A percentile compares a stretch with the other conserved stretches of the same genome.
These are phyloP conservation scores for Tragelaphus scriptus DNA, from an alignment of 2,113 vertebrate genomes.

Conservation along the genomic window DNA sequence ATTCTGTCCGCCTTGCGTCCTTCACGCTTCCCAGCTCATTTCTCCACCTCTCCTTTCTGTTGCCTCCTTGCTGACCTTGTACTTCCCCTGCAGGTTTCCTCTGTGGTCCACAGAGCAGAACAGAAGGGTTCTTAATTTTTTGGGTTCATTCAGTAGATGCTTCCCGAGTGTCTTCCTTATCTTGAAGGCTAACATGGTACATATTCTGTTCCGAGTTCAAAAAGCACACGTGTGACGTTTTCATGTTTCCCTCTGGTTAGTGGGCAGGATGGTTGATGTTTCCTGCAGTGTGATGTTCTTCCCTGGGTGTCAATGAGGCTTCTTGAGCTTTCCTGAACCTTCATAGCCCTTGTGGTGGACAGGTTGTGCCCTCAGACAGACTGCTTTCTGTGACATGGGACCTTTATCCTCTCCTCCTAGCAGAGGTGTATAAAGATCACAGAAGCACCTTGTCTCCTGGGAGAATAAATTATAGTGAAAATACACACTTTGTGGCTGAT, in stretches of 20 bases:
- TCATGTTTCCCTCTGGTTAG: not conserved
- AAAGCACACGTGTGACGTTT: rapidly evolving
- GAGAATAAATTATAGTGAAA: not conserved
- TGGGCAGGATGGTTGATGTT: not conserved
- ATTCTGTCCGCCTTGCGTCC: not conserved
- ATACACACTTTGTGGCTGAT: rapidly evolving
- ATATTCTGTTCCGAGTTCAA: not conserved
- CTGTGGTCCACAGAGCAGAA: not conserved
- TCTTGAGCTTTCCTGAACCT: not conserved
- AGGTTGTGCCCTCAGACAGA: not conserved
- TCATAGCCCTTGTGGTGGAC: not conserved
- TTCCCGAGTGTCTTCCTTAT: rapidly evolving
- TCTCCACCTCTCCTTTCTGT: not conserved
- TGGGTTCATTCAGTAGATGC: no score
- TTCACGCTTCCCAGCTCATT: not conserved
- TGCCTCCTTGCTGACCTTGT: no score
- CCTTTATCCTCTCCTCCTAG: not conserved
- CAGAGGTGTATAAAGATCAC: not conserved
- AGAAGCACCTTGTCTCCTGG: rapidly evolving
- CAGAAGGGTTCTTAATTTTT: no score
- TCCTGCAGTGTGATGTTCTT: not conserved
- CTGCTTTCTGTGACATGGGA: not conserved
- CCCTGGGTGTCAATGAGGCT: not conserved
- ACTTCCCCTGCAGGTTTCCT: not conserved
- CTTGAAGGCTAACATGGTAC: not conserved